phyloP scores from a whole-genome alignment of 2,113 vertebrate species.

The Bungarus multicinctus region DNA sequence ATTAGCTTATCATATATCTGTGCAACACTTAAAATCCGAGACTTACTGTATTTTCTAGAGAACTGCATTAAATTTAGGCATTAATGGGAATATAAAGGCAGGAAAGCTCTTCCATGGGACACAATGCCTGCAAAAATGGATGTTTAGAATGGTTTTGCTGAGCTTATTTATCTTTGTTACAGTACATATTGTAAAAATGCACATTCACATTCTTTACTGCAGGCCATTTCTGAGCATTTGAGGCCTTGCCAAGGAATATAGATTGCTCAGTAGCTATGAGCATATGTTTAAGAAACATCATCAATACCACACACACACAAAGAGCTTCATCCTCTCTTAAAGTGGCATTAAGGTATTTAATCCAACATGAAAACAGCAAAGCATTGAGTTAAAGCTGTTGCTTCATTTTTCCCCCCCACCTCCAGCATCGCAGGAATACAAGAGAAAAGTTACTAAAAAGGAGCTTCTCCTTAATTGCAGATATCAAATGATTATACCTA shows the following conservation, averaged over 20 bases:
- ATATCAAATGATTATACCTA: not conserved
- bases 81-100: slow-evolving; percentile 24
- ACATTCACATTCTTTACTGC: slow-evolving; percentile 23
- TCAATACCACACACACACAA: not conserved
- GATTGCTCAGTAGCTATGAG: not conserved
- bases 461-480: not conserved
- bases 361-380: not conserved
- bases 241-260: slow-evolving; percentile 32
- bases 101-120: not conserved
- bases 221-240: slow-evolving; percentile 18
- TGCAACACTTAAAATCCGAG: slow-evolving; percentile 13
- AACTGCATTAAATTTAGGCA: slow-evolving; percentile 31
- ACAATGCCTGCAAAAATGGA: slow-evolving; percentile 21
- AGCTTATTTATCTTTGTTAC: slow-evolving; percentile 41
- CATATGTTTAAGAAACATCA: slow-evolving; percentile 9
- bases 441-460: not conserved
- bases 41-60: not conserved
- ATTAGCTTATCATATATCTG: slow-evolving; percentile 42
- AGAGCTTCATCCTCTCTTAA: not conserved
- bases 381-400: slow-evolving; percentile 5
- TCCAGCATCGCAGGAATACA: not conserved
- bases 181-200: slow-evolving; percentile 12
- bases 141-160: slow-evolving; percentile 15
- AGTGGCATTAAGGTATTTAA: not conserved
- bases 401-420: not conserved